phyloP scores from a whole-genome alignment of 2,113 vertebrate genomes.

The Dromaius novaehollandiae region DNA sequence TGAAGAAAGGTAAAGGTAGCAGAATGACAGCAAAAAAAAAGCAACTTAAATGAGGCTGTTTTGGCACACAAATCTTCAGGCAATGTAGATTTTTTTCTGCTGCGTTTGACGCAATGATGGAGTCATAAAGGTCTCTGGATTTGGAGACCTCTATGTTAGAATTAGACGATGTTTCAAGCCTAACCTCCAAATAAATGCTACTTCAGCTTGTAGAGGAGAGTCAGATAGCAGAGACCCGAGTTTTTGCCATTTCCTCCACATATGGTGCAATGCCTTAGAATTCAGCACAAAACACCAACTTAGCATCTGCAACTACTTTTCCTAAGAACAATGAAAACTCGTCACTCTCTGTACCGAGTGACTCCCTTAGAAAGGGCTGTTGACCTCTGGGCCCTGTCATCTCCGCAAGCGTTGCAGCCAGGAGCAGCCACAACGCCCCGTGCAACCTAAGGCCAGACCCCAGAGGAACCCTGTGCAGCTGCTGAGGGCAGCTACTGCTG shows the following conservation, averaged over 20 bases:
- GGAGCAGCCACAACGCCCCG: not conserved
- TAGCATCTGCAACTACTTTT: rapidly evolving
- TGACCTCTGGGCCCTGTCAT: not conserved
- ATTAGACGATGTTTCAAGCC: not conserved
- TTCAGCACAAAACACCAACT: not conserved
- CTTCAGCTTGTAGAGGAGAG: not conserved
- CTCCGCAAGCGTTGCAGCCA: not conserved
- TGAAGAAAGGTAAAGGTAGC: not conserved
- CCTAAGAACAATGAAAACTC: not conserved
- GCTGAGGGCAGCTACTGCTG: not conserved
- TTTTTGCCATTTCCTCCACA: not conserved
- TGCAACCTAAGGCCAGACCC: not conserved
- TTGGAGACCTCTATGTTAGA: not conserved
- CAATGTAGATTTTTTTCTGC: not conserved
- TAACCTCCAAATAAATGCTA: not conserved
- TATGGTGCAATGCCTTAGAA: not conserved
- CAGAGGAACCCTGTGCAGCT: not conserved
- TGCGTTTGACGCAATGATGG: not conserved
- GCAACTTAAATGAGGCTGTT: not conserved
- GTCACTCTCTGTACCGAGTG: no score
- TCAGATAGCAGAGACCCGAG: not conserved
- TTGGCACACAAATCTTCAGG: not conserved
- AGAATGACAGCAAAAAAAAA: not conserved
- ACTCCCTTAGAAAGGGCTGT: not conserved
- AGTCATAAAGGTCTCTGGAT: not conserved